Evolutionary conservation across 2,113 vertebrate species (phyloP), one percentile per base, ranked within the genome.

Genomic region (Verasper variegatus): DNA sequence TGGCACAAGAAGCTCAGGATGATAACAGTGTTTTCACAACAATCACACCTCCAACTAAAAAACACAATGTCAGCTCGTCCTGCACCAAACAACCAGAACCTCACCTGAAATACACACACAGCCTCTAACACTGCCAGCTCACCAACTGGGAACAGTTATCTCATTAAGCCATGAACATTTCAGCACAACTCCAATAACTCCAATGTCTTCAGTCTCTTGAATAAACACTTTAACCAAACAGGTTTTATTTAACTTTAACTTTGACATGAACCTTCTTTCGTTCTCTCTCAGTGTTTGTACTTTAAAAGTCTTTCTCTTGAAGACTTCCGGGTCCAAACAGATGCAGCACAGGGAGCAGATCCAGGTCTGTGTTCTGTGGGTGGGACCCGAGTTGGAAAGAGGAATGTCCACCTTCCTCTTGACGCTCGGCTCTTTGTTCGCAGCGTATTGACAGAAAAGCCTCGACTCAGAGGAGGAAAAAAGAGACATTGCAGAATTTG

Each of bases 1-100:
- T 60, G 71, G 20, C 73, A 52, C 66, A 49, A 56, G 58, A 45
- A 75, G 76, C 65, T 26, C 52, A 69, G 55, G 72, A 42, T n/a
- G 62, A 90, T 90, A 81, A 80, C 17, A 27, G 1, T 86, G 92
- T 92, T 92, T 75, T 71, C 90, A 92, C 84, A 94, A 94, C 91
- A 94, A 88, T 51, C 74, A 79, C 49, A 73, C 81, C 71, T 60
- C 58, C 55, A 20, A 13, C 4, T 90, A 89, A 13, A 71, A 88
- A 88, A 88, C 76, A 17, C 65, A 72, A 1, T 37, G 78, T 90
- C 89, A 90, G 90, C 86, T 82, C 52, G 68, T 55, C 55, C 21
- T 4, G 26, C 64, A 80, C 74, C 21, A 73, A 79, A 80, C 26
- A 84, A 14, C 2, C 31, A 31, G 31, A 45, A 66, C 42, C 21